phyloP scores from a whole-genome alignment of 2,113 vertebrate genomes.

The Prochilodus magdalenae region DNA sequence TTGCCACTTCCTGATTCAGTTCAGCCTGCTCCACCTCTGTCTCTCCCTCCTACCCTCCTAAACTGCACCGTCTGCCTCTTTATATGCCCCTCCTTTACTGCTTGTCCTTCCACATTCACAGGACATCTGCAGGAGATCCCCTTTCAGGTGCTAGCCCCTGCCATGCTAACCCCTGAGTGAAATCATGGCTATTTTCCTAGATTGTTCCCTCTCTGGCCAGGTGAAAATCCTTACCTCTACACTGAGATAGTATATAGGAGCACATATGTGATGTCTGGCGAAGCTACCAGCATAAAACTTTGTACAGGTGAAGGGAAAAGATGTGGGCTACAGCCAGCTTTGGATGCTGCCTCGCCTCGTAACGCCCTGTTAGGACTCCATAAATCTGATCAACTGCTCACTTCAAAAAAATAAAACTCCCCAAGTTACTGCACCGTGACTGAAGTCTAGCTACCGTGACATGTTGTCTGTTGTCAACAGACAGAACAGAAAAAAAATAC shows the following conservation, averaged over 20 bases:
- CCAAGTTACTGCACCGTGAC: conserved; percentile 62
- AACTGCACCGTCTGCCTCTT: background rate
- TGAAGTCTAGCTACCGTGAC: conserved; percentile 69
- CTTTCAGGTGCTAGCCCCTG: background rate
- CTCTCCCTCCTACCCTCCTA: background rate
- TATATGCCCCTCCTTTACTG: background rate
- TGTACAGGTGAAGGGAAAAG: conserved; percentile 29
- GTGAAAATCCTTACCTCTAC: conserved; percentile 4
- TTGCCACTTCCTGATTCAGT: conserved; percentile 56
- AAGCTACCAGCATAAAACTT: conserved; percentile 8
- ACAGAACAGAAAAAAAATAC: conserved; percentile 50
- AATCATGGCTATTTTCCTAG: background rate
- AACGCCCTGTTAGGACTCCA: conserved; percentile 72
- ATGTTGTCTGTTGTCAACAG: conserved; percentile 62
- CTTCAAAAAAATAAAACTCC: conserved; percentile 59
- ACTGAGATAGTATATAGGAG: conserved; percentile 8
- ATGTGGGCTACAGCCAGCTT: conserved; percentile 34
- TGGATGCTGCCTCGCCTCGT: conserved; percentile 60
- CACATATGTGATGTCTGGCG: background rate
- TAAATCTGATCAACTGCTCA: conserved; percentile 73
- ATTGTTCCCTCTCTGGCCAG: background rate
- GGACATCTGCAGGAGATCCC: background rate
- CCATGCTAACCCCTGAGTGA: background rate
- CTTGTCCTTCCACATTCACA: too few relatives aligned
- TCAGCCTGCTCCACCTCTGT: background rate